Evolutionary conservation across 2,888 invertebrate species (phyloP).

Genomic region (Augiades crinisus): DNA sequence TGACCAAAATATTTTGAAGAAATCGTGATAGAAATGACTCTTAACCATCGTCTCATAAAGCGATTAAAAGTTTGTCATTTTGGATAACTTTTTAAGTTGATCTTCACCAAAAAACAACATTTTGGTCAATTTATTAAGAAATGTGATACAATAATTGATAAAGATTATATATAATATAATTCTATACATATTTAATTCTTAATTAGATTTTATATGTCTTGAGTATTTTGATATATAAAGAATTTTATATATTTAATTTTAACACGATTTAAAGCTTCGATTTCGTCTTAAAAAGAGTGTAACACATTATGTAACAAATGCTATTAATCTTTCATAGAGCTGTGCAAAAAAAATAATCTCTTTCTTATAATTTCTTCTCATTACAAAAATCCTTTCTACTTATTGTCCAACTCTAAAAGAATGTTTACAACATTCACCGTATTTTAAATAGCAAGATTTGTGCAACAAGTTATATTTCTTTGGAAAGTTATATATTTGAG

Average conservation of each 20-base stretch:
- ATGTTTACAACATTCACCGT: constrained; percentile 59
- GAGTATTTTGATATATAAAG: constrained; percentile 24
- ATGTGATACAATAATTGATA: neutral
- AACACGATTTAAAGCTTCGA: constrained; percentile 77
- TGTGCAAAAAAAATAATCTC: constrained; percentile 33
- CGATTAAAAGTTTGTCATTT: too few species aligned
- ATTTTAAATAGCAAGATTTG: constrained; percentile 26
- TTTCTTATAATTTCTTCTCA: constrained; percentile 22
- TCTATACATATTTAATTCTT: constrained; percentile 17
- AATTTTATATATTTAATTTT: constrained; percentile 45
- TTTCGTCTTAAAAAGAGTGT: constrained; percentile 65
- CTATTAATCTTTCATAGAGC: constrained; percentile 36
- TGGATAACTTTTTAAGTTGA: neutral
- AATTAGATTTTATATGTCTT: constrained; percentile 27
- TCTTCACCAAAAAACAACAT: too few species aligned
- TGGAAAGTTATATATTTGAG: constrained; percentile 1
- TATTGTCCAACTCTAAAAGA: constrained; percentile 71
- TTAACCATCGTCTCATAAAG: too few species aligned
- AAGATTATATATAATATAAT: constrained; percentile 11
- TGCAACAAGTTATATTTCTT: constrained; percentile 8
- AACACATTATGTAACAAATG: constrained; percentile 46
- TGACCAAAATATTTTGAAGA: too few species aligned
- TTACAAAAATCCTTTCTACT: constrained; percentile 55
- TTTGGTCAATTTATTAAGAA: constrained; percentile 13
- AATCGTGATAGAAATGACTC: too few species aligned